Percentiles rank a stretch among this genome's conserved stretches.
phyloP scores from a whole-genome alignment of 2,797 vertebrate genomes.

The Xiphophorus birchmanni region DNA sequence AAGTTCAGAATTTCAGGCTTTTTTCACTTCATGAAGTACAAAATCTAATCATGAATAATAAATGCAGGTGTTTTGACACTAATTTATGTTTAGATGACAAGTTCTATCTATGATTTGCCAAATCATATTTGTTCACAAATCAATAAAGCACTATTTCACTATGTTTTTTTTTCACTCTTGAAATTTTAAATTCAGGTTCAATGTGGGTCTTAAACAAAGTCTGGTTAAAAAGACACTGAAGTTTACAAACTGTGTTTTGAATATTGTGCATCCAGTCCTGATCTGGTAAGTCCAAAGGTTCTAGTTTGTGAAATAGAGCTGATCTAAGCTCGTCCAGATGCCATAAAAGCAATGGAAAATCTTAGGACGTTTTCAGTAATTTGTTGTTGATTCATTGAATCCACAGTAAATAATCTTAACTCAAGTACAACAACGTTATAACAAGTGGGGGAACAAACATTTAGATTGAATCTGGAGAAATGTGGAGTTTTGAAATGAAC shows the following conservation, averaged over 20 bases:
- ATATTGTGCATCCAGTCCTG: neutral
- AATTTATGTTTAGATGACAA: neutral
- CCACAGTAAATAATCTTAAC: neutral
- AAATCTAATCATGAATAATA: neutral
- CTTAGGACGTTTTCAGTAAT: neutral
- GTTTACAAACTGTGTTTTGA: neutral
- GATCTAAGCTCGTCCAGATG: neutral
- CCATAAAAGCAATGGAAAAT: neutral
- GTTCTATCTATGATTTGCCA: neutral
- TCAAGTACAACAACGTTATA: neutral
- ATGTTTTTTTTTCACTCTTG: neutral
- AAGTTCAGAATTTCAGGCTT: neutral
- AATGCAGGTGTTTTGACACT: neutral
- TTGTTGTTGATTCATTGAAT: neutral
- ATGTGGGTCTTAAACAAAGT: neutral
- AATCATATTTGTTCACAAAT: neutral
- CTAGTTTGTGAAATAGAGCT: neutral
- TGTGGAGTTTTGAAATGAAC: neutral
- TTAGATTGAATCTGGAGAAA: neutral
- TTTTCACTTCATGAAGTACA: neutral
- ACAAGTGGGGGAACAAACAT: neutral
- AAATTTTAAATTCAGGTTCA: neutral
- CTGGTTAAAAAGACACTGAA: neutral
- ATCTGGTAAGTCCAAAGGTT: neutral
- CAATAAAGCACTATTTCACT: neutral